phyloP scores from a whole-genome alignment of 2,888 invertebrate species.

The Protonemura montana region DNA sequence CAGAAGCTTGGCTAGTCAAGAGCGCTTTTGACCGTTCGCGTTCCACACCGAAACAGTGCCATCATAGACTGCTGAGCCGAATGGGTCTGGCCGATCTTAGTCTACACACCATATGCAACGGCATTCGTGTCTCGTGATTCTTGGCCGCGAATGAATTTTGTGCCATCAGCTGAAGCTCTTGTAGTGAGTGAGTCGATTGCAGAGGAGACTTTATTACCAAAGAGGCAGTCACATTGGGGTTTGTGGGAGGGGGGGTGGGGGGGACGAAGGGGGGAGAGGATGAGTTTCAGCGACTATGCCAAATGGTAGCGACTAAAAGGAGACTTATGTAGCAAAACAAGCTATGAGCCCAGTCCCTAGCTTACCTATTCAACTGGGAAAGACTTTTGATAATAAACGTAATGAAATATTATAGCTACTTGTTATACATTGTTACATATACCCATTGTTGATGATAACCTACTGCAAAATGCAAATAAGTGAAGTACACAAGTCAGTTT shows the following conservation, averaged over 20 bases:
- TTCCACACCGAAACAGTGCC: neutral
- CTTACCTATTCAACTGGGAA: slow-evolving; percentile 48
- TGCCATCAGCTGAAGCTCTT: slow-evolving; percentile 39
- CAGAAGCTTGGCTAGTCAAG: slow-evolving; percentile 13
- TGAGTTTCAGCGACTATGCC: slow-evolving; percentile 50
- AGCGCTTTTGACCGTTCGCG: slow-evolving; percentile 10
- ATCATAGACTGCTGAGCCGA: neutral
- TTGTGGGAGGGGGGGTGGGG: slow-evolving; percentile 47
- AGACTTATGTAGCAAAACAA: slow-evolving; percentile 49
- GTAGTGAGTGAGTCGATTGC: slow-evolving; percentile 1
- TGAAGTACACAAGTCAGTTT: slow-evolving; percentile 49
- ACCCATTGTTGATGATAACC: slow-evolving; percentile 51
- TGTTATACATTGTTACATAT: slow-evolving; percentile 53
- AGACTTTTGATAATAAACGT: slow-evolving; percentile 51
- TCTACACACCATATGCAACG: neutral
- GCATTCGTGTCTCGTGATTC: slow-evolving; percentile 4
- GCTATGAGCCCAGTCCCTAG: slow-evolving; percentile 48
- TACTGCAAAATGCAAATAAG: slow-evolving; percentile 46
- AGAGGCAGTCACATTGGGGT: slow-evolving; percentile 49
- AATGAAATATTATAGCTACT: slow-evolving; percentile 49
- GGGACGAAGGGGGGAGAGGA: slow-evolving; percentile 43
- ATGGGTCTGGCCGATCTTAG: neutral
- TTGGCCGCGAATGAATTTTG: slow-evolving; percentile 29
- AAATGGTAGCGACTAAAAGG: slow-evolving; percentile 50
- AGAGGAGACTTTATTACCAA: slow-evolving; percentile 49